Evolutionary conservation across 2,113 vertebrate species (phyloP), one percentile per base, ranked within the genome.

Genomic region (Amphiprion ocellaris): DNA sequence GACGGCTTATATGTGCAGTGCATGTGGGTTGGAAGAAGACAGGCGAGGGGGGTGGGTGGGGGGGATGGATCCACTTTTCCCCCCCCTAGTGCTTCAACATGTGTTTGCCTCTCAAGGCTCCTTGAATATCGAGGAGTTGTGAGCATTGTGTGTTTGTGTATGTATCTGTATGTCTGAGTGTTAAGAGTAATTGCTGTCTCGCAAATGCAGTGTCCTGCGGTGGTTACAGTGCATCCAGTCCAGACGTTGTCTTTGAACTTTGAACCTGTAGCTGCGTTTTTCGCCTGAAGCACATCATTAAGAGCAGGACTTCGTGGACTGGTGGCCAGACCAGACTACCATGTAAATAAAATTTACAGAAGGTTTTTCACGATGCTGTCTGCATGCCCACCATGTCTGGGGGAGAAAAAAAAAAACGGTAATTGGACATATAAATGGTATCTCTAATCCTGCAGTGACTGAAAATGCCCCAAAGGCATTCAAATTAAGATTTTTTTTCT

Each of bases 181-280:
- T 67, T 77, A 30, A 72, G n/a, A 72, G 24, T 62, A 79, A 70
- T 85, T 74, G 65, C 54, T 91, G 74, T 89, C 71, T 72, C 66
- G 56, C 65, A 33, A 58, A 41, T 49, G 14, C 74, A 60, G 23
- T 19, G 58, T 58, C 73, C 55, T 74, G 37, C 5, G 12, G 80
- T 77, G 52, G 67, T 82, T 69, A 10, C 26, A 65, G 50, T 11
- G 65, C 21, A 4, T 72, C 37, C 24, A 69, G 46, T 54, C 60
- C 53, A 64, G 75, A 66, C 37, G 7, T 53, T 19, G 59, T 55
- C 56, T 66, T 74, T 71, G 47, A 77, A 72, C 69, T 44, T 55
- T 44, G 65, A 62, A 64, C 55, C 26, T 53, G 14, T 70, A 30
- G 37, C 16, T 46, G 6, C 30, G 2, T 47, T 68, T 53, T 59